Evolutionary conservation across 2,113 vertebrate genomes (phyloP), one percentile per base, ranked within the genome.

Genomic region (Esox niger): DNA sequence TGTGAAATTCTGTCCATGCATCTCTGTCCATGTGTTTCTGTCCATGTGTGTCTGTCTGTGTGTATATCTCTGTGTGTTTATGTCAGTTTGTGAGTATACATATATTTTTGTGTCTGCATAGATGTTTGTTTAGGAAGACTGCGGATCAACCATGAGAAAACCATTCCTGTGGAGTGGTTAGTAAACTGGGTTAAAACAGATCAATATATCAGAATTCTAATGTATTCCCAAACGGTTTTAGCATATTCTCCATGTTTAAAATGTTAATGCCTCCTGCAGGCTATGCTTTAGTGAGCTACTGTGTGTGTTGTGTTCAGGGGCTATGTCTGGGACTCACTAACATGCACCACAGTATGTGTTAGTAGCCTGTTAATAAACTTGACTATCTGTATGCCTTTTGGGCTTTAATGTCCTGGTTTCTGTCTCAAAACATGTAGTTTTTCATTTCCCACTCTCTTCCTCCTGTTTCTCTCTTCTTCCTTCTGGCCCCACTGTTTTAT

Each of bases 211-310:
- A 52, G 47, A 6, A n/a, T 52, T 23, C 6, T 23, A 43, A 21
- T 57, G n/a, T 66, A 30, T 6, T 33, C 5, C 47, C 43, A 47
- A 20, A n/a, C 20, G 10, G 17, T 27, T 52, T n/a, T 8, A 27
- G 59, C 10, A 27, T 47, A 30, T 21, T 52, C 47, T 73, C 25
- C 74, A 71, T 79, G 35, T 86, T 79, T 82, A 67, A 88, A 81
- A 83, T 76, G 70, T 79, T 86, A 84, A 86, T 79, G 59, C 70
- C 75, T 87, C 76, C 84, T 87, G 81, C 70, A 79, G 84, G 82
- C 80, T 75, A 71, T 63, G 55, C 66, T 77, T 27, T 66, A 59
- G 64, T 57, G n/a, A 62, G 23, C 4, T 30, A 6, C 23, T 60
- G 58, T 60, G 58, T 60, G 58, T 61, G 58, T 33, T 25, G 49